These are phyloP conservation scores for Cyanoderma ruficeps DNA, from an alignment of 2,113 vertebrate species.

Conservation along the genomic window DNA sequence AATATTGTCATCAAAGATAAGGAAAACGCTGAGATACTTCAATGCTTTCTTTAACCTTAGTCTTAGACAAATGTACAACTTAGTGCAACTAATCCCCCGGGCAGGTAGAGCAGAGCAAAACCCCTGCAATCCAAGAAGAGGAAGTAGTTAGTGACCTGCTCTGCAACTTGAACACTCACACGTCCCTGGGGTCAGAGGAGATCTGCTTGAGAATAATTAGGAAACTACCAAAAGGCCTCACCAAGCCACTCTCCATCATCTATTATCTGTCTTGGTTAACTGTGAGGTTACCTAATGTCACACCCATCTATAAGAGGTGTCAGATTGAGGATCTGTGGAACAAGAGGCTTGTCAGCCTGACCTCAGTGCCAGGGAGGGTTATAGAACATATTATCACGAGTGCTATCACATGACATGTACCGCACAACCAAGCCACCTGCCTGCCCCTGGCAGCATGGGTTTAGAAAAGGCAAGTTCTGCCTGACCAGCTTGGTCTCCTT, in stretches of 20 bases:
- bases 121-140: not conserved
- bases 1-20: not conserved
- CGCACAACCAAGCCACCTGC: not conserved
- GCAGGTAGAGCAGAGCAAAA: not conserved
- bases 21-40: not conserved
- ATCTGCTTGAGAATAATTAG: not conserved
- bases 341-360: not conserved
- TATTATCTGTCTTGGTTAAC: not conserved
- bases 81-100: not conserved
- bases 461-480: not conserved
- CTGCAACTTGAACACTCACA: not conserved
- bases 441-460: not conserved
- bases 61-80: not conserved
- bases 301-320: fast-evolving
- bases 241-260: too few species aligned
- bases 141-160: not conserved
- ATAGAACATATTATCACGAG: not conserved
- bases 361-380: not conserved
- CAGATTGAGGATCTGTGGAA: not conserved
- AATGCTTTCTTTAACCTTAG: not conserved
- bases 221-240: not conserved
- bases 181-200: not conserved
- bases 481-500: not conserved
- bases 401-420: not conserved
- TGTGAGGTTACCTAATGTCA: not conserved